phyloP scores from a whole-genome alignment of 2,113 vertebrate species.

The Turdus rufiventris region DNA sequence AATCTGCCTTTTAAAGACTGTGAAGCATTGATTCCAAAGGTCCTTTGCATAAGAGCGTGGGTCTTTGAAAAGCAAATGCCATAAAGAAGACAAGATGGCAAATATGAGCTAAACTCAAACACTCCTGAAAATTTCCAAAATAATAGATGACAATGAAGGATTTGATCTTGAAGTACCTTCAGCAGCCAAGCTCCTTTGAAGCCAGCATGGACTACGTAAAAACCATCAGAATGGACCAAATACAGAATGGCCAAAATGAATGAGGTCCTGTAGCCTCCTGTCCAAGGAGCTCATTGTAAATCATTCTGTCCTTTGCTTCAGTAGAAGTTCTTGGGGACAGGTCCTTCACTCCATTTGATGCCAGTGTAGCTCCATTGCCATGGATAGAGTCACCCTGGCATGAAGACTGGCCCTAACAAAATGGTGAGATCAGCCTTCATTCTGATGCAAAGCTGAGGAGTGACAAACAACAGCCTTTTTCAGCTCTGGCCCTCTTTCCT shows the following conservation, averaged over 20 bases:
- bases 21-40: constrained; percentile 11
- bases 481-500: neutral
- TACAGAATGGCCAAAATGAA: neutral
- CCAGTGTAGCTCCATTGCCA: neutral
- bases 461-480: neutral
- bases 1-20: neutral
- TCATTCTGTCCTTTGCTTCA: neutral
- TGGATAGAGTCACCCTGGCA: neutral
- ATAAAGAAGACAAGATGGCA: neutral
- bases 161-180: neutral
- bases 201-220: neutral
- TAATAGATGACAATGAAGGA: neutral
- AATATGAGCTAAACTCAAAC: neutral
- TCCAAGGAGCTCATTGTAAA: neutral
- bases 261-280: neutral
- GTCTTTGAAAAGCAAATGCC: neutral
- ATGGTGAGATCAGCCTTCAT: neutral
- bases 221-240: neutral
- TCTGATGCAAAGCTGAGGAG: neutral
- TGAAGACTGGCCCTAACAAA: neutral
- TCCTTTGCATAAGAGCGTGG: neutral
- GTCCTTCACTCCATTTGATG: neutral
- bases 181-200: neutral
- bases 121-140: neutral
- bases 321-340: neutral